Evolutionary conservation across 2,113 vertebrate genomes (phyloP).

Genomic region (Coregonus clupeaformis): DNA sequence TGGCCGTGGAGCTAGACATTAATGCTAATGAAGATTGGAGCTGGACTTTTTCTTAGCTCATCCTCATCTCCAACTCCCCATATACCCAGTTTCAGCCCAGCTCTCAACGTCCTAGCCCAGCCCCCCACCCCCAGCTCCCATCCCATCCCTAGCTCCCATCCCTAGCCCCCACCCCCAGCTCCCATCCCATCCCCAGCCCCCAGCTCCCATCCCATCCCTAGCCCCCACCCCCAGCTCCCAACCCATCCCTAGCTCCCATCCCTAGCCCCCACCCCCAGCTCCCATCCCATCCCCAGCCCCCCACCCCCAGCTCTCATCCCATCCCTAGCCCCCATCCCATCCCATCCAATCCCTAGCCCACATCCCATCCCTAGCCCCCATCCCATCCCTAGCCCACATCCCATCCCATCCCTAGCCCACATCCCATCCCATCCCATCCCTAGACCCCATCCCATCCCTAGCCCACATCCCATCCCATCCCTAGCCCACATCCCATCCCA

Average conservation of each 20-base stretch:
- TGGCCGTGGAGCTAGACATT: slow-evolving; percentile 56
- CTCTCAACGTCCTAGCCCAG: not conserved
- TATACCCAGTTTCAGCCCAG: not conserved
- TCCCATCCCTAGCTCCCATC: not conserved
- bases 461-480: not conserved
- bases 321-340: too few relatives aligned
- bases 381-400: slow-evolving; percentile 4
- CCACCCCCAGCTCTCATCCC: not conserved
- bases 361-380: not conserved
- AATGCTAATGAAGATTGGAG: slow-evolving; percentile 69
- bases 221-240: not conserved
- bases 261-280: not conserved
- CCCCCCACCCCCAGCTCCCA: not conserved
- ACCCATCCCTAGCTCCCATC: not conserved
- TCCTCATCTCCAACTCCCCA: not conserved
- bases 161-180: not conserved
- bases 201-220: not conserved
- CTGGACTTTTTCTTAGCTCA: slow-evolving; percentile 57
- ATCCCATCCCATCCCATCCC: not conserved
- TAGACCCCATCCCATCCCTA: not conserved
- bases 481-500: not conserved
- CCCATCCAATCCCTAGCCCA: not conserved
- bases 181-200: not conserved
- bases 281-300: not conserved
- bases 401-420: not conserved